Evolutionary conservation across 1,140 invertebrate species (phyloP), one percentile per base, ranked within the genome.

Genomic region (Melitaea cinxia): DNA sequence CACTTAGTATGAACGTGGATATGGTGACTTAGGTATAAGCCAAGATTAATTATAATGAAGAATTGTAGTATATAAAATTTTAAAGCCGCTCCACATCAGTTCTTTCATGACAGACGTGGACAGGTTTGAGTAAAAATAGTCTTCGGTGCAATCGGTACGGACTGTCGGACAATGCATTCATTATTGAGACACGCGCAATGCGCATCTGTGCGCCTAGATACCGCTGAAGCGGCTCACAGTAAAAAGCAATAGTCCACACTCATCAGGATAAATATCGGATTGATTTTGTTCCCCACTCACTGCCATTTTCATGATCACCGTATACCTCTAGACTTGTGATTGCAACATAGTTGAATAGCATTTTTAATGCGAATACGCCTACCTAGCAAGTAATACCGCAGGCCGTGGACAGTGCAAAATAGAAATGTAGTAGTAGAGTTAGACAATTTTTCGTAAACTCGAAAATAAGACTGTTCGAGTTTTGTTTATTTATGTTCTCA

Each of bases 81-180:
- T 17, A 50, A 24, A 62, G 33, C 77, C 23, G 65, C 73, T 82
- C 77, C 62, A 78, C 57, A 19, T 6, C 55, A 17, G 47, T 60
- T 70, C 28, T 68, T 70, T 61, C 61, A 53, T 87, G 84, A 87
- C 75, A 75, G 80, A 87, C 82, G 64, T 72, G 66, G 80, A 83
- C 84, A 83, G 85, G 84, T 84, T 86, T 80, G 76, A 76, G 77
- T 80, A 83, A 85, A 89, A 89, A 89, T 88, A 89, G 83, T 88
- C 78, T 72, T 71, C 66, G 78, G 73, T 68, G 79, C 72, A 78
- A 83, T 82, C 72, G 61, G 75, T 60, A 65, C 60, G 26, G 64
- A 77, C 81, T 66, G 75, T 77, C 77, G 80, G 82, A 89, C 87
- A 88, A 89, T 89, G 75, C 87, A 80, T 88, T 86, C 86, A 85